Conservation (phyloP, 2,888 invertebrate genomes). For the Agrilus cyanescens region DNA sequence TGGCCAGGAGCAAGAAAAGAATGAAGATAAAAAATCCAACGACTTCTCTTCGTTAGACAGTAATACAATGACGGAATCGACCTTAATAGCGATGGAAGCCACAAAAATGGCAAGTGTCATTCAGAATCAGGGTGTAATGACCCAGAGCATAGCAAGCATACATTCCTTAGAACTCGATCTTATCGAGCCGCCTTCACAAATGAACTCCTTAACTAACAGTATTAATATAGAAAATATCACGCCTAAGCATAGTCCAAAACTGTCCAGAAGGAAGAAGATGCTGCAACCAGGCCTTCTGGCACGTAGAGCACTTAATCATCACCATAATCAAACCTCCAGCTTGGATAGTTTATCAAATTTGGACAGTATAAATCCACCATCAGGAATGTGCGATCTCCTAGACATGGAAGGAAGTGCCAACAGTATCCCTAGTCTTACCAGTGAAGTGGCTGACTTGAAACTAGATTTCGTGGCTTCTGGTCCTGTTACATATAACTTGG, state of each 20-base stretch:
- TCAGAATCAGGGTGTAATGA: conserved; percentile 40
- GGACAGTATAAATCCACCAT: conserved; percentile 75
- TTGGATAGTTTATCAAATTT: conserved; percentile 58
- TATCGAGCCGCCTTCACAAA: conserved; percentile 64
- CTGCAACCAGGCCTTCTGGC: conserved; percentile 61
- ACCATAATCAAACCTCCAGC: conserved; percentile 35
- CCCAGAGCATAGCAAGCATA: conserved; percentile 48
- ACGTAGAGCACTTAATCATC: conserved; percentile 54
- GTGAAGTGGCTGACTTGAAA: conserved; percentile 54
- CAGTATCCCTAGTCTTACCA: conserved; percentile 73
- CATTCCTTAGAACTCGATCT: conserved; percentile 59
- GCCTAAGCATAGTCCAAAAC: conserved; percentile 26
- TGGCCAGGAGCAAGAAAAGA: conserved; percentile 8
- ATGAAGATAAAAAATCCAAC: conserved; percentile 22
- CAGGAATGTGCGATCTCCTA: conserved; percentile 52
- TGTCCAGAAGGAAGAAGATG: conserved; percentile 45
- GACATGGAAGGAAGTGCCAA: conserved; percentile 76
- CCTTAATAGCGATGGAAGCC: conserved; percentile 63
- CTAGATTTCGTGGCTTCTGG: conserved; percentile 34
- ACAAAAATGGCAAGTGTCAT: conserved; percentile 53
- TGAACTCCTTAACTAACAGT: conserved; percentile 50
- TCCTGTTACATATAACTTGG: conserved; percentile 22
- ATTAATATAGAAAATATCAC: conserved; percentile 21
- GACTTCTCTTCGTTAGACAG: conserved; percentile 41
- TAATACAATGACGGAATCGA: conserved; percentile 55